phyloP scores from a whole-genome alignment of 2,113 vertebrate species.

The Polypterus senegalus region DNA sequence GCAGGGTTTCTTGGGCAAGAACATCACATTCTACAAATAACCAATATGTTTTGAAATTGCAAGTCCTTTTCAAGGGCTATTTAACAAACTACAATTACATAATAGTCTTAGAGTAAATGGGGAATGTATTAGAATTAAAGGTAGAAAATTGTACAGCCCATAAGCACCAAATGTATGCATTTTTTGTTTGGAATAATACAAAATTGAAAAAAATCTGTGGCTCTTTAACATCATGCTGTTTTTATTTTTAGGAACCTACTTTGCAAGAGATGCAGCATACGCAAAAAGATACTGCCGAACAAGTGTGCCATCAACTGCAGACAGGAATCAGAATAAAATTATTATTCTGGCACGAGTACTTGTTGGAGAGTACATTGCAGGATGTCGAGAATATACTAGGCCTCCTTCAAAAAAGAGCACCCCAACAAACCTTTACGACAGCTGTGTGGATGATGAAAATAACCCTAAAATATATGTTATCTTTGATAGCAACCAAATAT shows the following conservation, averaged over 20 bases:
- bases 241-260: slow-evolving; percentile 72
- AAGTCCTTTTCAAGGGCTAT: no score
- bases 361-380: slow-evolving; percentile 76
- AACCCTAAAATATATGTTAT: slow-evolving; percentile 92
- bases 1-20: no score
- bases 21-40: no score
- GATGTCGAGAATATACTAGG: slow-evolving; percentile 57
- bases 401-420: slow-evolving; percentile 87
- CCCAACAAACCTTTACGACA: slow-evolving; percentile 86
- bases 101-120: no score
- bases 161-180: no score
- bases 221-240: background rate
- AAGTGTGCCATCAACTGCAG: slow-evolving; percentile 47
- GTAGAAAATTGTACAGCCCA: no score
- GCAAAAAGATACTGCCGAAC: slow-evolving; percentile 89
- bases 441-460: slow-evolving; percentile 83
- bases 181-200: no score
- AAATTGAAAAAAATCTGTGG: no score
- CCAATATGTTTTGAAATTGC: no score
- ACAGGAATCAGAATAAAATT: slow-evolving; percentile 61
- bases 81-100: no score
- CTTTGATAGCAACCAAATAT: slow-evolving; percentile 93
- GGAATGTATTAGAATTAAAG: no score
- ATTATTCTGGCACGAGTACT: slow-evolving; percentile 91
- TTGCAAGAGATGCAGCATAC: slow-evolving; percentile 81